A percentile compares a stretch with the other conserved stretches of the same genome.
phyloP scores from a whole-genome alignment of 2,113 vertebrate species.

The Acanthisitta chloris region DNA sequence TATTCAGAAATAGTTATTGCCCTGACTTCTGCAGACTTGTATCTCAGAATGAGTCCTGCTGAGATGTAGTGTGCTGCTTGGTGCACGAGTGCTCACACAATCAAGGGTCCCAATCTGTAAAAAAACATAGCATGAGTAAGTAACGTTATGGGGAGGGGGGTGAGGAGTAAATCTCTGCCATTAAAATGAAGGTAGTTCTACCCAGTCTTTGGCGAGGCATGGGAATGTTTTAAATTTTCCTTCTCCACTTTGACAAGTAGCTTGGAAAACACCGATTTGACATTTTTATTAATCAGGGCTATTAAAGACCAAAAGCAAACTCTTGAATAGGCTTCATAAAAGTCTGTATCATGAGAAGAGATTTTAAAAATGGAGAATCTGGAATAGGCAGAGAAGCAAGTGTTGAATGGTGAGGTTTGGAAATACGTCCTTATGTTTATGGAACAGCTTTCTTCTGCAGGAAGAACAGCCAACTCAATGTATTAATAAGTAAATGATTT shows the following conservation, averaged over 20 bases:
- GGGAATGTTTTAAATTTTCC: neutral
- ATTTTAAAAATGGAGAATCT: neutral
- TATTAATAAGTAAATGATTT: conserved; percentile 7
- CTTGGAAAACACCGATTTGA: neutral
- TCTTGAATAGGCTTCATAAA: neutral
- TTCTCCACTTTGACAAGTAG: neutral
- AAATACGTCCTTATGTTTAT: neutral
- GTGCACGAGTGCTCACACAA: neutral
- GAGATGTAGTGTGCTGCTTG: neutral
- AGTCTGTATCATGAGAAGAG: neutral
- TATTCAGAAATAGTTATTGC: neutral
- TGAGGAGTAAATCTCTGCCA: neutral
- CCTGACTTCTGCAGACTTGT: neutral
- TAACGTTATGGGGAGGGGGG: accelerated
- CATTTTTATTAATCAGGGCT: neutral
- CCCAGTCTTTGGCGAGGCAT: neutral
- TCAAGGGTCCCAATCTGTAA: neutral
- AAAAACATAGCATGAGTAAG: neutral
- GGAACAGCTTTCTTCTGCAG: neutral
- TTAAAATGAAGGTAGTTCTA: neutral
- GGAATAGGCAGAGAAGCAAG: neutral
- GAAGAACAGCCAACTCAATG: neutral
- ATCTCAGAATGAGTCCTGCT: neutral
- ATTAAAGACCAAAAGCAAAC: neutral
- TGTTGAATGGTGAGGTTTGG: neutral